Evolutionary conservation across 2,797 vertebrate genomes (phyloP).

Genomic region (Stomatorhinus walkeri): DNA sequence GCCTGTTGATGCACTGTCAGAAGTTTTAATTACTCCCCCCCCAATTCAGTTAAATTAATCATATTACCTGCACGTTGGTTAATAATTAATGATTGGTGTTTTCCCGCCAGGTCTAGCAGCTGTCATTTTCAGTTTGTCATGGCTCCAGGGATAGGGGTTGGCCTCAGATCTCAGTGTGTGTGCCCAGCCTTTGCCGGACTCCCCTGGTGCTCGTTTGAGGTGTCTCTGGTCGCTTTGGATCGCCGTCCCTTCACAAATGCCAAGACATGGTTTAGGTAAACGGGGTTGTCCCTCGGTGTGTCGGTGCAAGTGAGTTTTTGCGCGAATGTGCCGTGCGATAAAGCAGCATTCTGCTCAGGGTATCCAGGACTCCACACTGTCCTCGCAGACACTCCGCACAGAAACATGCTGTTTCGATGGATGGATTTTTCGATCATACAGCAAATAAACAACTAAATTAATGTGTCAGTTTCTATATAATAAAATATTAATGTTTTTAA

Average conservation of each 20-base stretch:
- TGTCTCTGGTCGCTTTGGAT: neutral
- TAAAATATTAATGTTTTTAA: constrained; percentile 8
- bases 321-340: neutral
- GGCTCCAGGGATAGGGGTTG: neutral
- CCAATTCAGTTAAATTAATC: constrained; percentile 1
- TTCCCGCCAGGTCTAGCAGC: neutral
- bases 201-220: neutral
- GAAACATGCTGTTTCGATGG: neutral
- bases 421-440: neutral
- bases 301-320: neutral
- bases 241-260: neutral
- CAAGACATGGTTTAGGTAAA: neutral
- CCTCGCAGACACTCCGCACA: neutral
- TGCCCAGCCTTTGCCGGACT: neutral
- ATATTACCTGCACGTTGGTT: neutral
- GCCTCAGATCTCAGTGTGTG: neutral
- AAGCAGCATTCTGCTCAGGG: neutral
- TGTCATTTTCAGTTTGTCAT: constrained; percentile 9
- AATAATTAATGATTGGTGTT: constrained; percentile 10
- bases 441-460: neutral
- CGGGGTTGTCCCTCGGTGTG: neutral
- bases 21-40: neutral
- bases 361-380: neutral
- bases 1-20: neutral
- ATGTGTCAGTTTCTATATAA: neutral